Conservation (phyloP, 2,113 vertebrate genomes). For the Dinomys branickii region DNA sequence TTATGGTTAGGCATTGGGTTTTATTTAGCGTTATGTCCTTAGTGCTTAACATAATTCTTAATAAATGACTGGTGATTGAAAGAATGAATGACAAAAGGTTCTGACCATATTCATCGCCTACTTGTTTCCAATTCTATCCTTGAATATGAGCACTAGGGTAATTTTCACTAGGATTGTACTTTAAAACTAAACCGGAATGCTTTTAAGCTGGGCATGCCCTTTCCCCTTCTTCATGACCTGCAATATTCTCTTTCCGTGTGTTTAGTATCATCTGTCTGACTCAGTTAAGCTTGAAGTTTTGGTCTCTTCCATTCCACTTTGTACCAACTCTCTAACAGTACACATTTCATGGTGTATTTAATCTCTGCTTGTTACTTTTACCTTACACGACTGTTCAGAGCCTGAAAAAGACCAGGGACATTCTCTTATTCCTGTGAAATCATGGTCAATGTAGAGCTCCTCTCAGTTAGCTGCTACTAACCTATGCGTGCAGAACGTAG, state of each 20-base stretch:
- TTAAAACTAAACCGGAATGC: background rate
- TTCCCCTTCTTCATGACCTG: background rate
- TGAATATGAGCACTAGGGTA: background rate
- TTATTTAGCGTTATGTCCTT: background rate
- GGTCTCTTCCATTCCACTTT: background rate
- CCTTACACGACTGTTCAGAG: background rate
- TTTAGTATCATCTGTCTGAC: background rate
- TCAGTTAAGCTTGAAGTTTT: background rate
- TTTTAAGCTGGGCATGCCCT: background rate
- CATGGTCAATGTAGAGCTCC: background rate
- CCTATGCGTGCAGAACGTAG: background rate
- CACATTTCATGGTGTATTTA: background rate
- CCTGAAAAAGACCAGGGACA: background rate
- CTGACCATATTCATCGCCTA: background rate
- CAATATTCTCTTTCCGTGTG: background rate
- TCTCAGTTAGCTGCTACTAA: background rate
- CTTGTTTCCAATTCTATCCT: conserved; percentile 34
- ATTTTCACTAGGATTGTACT: background rate
- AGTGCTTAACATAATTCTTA: background rate
- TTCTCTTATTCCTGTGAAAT: background rate
- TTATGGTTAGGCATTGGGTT: background rate
- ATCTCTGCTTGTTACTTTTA: background rate
- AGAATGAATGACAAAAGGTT: background rate
- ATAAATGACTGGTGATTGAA: background rate
- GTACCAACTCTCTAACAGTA: background rate